Conservation (phyloP, 2,797 vertebrate species). For the Buceros bicornis region DNA sequence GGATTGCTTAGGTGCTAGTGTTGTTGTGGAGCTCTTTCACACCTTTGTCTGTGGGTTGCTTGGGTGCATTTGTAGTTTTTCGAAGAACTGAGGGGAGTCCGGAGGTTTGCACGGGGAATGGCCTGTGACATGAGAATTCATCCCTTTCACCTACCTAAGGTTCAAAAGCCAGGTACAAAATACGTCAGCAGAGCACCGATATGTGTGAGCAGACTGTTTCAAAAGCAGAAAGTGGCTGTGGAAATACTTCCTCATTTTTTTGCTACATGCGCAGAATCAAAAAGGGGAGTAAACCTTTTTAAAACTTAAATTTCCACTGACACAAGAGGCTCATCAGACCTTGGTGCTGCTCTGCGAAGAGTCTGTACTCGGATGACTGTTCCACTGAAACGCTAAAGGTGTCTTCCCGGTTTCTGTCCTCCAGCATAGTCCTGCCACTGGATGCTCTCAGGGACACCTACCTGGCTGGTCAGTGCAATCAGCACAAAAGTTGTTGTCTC, state of each 20-base stretch:
- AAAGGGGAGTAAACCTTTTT: not conserved
- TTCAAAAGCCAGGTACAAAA: not conserved
- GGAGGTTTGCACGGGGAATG: not conserved
- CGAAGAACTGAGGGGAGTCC: not conserved
- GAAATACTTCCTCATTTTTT: not conserved
- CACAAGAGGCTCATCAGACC: not conserved
- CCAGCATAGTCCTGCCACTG: not conserved
- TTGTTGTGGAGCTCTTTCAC: not conserved
- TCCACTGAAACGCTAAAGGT: not conserved
- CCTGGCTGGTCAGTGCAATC: not conserved
- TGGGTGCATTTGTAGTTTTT: not conserved
- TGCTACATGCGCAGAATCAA: not conserved
- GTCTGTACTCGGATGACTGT: not conserved
- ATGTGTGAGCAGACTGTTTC: fast-evolving
- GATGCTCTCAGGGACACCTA: not conserved
- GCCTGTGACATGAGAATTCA: not conserved
- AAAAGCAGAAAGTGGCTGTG: not conserved
- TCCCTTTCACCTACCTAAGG: not conserved
- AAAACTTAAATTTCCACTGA: not conserved
- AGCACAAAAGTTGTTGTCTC: not conserved
- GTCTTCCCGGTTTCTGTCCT: not conserved
- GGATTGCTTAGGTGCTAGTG: not conserved
- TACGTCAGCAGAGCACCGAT: not conserved
- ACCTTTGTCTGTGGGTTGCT: not conserved
- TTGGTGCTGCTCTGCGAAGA: not conserved